Conservation (phyloP, 2,113 vertebrate species). For the Nyctereutes procyonoides region DNA sequence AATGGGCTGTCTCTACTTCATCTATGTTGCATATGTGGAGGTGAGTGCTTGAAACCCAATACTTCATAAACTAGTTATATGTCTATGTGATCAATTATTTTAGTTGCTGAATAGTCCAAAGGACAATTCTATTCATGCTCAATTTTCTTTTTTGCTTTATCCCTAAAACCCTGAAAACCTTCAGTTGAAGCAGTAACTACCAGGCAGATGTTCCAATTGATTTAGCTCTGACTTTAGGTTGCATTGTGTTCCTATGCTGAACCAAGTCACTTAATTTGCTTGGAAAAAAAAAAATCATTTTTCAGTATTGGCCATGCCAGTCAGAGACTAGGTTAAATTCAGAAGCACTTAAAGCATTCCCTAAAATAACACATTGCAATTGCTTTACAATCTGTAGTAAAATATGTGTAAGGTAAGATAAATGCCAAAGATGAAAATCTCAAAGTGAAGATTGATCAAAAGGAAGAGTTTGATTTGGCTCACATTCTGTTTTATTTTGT, state of each 20-base stretch:
- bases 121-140: background rate
- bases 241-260: background rate
- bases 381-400: background rate
- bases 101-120: background rate
- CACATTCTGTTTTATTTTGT: background rate
- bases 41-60: conserved; percentile 85
- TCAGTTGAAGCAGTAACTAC: background rate
- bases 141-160: background rate
- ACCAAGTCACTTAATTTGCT: background rate
- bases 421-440: conserved; percentile 39
- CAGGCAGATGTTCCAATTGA: background rate
- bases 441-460: background rate
- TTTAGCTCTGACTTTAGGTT: background rate
- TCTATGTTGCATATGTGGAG: conserved; percentile 94
- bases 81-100: background rate
- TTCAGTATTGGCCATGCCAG: background rate
- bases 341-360: background rate
- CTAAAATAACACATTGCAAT: background rate
- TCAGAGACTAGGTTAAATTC: conserved; percentile 2
- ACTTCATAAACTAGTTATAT: conserved; percentile 13
- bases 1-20: conserved; percentile 95
- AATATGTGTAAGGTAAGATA: background rate
- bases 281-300: background rate
- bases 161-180: background rate
- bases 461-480: background rate